Evolutionary conservation across 2,888 invertebrate genomes (phyloP).

Genomic region (Nomada goodeniana): DNA sequence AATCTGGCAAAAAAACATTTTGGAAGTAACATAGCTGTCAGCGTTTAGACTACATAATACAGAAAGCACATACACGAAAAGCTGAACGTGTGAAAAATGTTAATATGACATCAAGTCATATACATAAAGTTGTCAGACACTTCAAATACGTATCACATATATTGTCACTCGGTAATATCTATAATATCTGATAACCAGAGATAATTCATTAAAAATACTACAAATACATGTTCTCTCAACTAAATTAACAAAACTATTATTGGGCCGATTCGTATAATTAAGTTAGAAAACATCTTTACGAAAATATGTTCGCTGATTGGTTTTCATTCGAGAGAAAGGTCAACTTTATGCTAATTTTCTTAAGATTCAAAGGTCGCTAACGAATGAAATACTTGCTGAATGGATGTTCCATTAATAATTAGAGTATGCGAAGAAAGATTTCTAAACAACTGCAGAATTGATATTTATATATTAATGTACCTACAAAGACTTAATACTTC

Average conservation of each 20-base stretch:
- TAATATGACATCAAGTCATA: constrained; percentile 6
- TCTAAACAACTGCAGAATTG: background rate
- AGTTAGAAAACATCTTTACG: constrained; percentile 26
- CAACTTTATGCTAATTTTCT: constrained; percentile 32
- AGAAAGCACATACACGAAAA: background rate
- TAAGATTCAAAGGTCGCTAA: constrained; percentile 48
- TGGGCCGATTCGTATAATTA: background rate
- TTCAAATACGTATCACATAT: background rate
- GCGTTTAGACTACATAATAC: constrained; percentile 12
- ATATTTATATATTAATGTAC: constrained; percentile 1
- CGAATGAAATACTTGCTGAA: constrained; percentile 12
- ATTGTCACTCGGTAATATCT: constrained; percentile 31
- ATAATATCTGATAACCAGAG: constrained; percentile 1
- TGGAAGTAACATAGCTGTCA: constrained; percentile 48
- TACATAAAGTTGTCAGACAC: constrained; percentile 14
- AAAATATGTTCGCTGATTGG: constrained; percentile 46
- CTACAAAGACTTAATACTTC: constrained; percentile 7
- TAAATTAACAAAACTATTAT: constrained; percentile 24
- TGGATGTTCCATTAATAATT: constrained; percentile 6
- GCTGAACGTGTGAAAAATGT: constrained; percentile 14
- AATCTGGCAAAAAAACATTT: constrained; percentile 60
- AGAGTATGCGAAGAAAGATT: background rate
- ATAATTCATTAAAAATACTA: constrained; percentile 3
- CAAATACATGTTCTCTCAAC: constrained; percentile 18
- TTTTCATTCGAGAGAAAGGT: constrained; percentile 42